Percentiles rank a stretch among this genome's conserved stretches.
Conservation (phyloP, 2,797 vertebrate genomes). For the Myoxocephalus aenaeus region DNA sequence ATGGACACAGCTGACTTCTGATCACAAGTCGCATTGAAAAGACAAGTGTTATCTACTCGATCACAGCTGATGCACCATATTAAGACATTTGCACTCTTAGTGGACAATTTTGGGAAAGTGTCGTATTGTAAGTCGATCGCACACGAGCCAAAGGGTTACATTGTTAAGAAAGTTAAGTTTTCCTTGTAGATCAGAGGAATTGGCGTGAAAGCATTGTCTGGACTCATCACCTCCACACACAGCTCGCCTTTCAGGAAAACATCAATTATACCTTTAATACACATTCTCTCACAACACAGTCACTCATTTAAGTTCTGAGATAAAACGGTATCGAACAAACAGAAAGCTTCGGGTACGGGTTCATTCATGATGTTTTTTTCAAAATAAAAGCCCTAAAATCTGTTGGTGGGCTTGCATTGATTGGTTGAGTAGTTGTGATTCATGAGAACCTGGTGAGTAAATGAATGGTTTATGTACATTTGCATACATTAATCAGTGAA, state of each 20-base stretch:
- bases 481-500: background rate
- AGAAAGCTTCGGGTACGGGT: background rate
- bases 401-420: background rate
- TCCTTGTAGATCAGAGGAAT: background rate
- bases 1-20: too few relatives aligned
- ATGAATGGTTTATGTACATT: background rate
- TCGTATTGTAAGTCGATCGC: background rate
- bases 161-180: background rate
- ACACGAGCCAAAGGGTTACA: background rate
- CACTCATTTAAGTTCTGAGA: background rate
- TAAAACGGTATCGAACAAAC: background rate
- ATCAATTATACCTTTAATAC: background rate
- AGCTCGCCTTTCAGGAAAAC: background rate
- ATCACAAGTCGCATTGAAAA: too few relatives aligned
- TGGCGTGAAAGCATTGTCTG: background rate
- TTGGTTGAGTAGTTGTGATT: background rate
- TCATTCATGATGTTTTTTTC: background rate
- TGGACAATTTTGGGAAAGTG: background rate
- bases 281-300: background rate
- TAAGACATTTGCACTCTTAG: background rate
- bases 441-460: slow-evolving; percentile 3
- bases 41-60: background rate
- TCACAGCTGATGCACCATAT: background rate
- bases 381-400: background rate
- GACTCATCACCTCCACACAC: background rate